Conservation (phyloP, 2,888 invertebrate genomes). For the Ectemnius cavifrons region DNA sequence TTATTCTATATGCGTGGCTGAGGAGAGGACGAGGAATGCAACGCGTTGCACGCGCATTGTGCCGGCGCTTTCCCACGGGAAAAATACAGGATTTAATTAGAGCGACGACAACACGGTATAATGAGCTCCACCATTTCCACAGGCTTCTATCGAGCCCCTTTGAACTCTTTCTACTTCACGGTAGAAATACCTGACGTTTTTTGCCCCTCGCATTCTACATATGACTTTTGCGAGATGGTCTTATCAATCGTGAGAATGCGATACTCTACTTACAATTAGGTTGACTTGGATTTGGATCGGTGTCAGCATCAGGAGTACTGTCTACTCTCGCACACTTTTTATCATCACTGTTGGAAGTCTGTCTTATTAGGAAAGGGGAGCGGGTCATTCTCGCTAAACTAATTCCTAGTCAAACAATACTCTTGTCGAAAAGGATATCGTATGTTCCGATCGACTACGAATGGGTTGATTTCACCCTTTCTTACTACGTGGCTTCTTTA, state of each 20-base stretch:
- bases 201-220: neutral
- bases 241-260: slow-evolving; percentile 6
- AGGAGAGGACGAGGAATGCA: neutral
- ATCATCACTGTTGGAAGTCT: neutral
- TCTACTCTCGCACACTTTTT: too few relatives aligned
- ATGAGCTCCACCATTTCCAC: slow-evolving; percentile 31
- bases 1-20: slow-evolving; percentile 23
- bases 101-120: slow-evolving; percentile 28
- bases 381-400: neutral
- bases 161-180: slow-evolving; percentile 14
- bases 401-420: neutral
- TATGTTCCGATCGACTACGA: too few relatives aligned
- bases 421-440: too few relatives aligned
- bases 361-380: neutral
- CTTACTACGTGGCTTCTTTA: neutral
- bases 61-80: slow-evolving; percentile 69
- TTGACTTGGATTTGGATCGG: too few relatives aligned
- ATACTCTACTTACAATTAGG: neutral
- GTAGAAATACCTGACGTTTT: slow-evolving; percentile 1
- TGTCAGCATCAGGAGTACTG: too few relatives aligned
- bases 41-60: neutral
- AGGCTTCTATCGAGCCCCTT: neutral
- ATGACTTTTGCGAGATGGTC: neutral
- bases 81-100: slow-evolving; percentile 62
- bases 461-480: too few relatives aligned